Evolutionary conservation across 1,140 invertebrate genomes (phyloP).

Genomic region (Melipona quadrifasciata): DNA sequence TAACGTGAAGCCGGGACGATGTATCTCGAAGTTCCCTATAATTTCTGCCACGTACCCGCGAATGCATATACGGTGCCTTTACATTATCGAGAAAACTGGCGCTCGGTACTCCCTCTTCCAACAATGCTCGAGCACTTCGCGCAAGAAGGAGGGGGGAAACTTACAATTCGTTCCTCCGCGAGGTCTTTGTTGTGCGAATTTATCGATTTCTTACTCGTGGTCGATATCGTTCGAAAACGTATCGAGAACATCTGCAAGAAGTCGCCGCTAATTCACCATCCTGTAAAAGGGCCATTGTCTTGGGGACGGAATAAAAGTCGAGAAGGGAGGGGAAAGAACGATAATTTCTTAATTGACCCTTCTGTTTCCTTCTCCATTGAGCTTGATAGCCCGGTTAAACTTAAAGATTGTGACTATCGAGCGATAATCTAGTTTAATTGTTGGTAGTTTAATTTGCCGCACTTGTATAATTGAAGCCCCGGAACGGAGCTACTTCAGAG

Average conservation of each 20-base stretch:
- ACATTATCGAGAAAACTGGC: slow-evolving; percentile 45
- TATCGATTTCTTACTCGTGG: slow-evolving; percentile 14
- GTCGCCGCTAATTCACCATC: slow-evolving; percentile 1
- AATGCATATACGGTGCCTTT: slow-evolving; percentile 38
- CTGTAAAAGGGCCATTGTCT: slow-evolving; percentile 11
- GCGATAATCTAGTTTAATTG: too few relatives aligned
- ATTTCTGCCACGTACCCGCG: slow-evolving; percentile 56
- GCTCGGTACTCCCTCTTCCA: slow-evolving; percentile 30
- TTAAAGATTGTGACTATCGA: background rate
- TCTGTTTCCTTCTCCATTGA: background rate
- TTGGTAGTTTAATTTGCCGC: too few relatives aligned
- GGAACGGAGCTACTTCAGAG: too few relatives aligned
- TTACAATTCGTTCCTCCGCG: slow-evolving; percentile 30
- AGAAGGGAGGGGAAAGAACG: too few relatives aligned
- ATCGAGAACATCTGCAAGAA: background rate
- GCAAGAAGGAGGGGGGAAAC: background rate
- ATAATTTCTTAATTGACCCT: background rate
- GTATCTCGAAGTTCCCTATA: slow-evolving; percentile 59
- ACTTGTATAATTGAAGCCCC: too few relatives aligned
- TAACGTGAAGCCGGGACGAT: slow-evolving; percentile 6
- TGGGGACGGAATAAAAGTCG: background rate
- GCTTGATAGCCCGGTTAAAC: background rate
- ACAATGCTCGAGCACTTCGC: slow-evolving; percentile 45
- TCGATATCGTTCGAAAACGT: background rate
- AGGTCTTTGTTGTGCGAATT: slow-evolving; percentile 27